Percentiles rank a stretch among this genome's conserved stretches.
phyloP scores from a whole-genome alignment of 2,888 invertebrate species.

The Tubulanus polymorphus region DNA sequence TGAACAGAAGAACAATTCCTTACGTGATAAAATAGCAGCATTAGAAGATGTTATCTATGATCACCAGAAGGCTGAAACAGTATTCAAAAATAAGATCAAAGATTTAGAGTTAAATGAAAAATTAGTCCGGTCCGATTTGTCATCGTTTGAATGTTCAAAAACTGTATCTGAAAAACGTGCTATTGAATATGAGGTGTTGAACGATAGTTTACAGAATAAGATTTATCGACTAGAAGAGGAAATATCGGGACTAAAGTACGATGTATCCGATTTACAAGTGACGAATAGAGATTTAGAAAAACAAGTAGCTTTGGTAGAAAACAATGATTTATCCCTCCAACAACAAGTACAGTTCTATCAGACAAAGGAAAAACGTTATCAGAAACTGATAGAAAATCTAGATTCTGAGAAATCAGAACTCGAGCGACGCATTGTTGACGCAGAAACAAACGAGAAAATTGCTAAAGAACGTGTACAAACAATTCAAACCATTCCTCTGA shows the following conservation, averaged over 20 bases:
- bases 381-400: background rate
- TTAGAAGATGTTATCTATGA: constrained; percentile 12
- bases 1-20: constrained; percentile 11
- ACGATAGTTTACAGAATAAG: constrained; percentile 14
- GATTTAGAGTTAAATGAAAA: constrained; percentile 15
- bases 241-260: background rate
- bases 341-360: constrained; percentile 3
- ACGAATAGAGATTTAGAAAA: background rate
- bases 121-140: constrained; percentile 10
- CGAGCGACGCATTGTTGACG: background rate
- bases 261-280: background rate
- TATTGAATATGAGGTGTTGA: constrained; percentile 13
- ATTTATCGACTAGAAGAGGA: background rate
- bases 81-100: constrained; percentile 16
- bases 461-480: background rate
- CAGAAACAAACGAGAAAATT: background rate
- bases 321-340: background rate
- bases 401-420: background rate
- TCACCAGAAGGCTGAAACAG: constrained; percentile 13
- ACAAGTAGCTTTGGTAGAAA: background rate
- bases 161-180: constrained; percentile 4
- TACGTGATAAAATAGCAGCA: constrained; percentile 12
- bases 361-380: background rate
- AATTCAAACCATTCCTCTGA: background rate
- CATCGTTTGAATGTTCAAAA: constrained; percentile 15